Conservation (phyloP, 1,140 invertebrate genomes). For the Matsumurasca onukii region DNA sequence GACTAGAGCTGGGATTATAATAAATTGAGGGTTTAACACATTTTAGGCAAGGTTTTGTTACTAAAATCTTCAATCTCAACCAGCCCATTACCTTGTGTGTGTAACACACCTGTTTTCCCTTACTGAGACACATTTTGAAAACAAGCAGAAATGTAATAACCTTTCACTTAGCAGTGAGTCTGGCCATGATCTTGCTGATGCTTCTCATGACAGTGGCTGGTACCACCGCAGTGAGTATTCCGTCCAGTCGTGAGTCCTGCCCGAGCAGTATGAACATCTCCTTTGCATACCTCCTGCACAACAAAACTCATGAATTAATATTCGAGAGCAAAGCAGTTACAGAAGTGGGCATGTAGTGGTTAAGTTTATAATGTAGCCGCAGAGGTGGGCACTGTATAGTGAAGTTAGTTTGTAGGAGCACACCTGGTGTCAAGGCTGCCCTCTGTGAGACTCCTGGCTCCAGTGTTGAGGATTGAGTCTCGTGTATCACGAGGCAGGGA, state of each 20-base stretch:
- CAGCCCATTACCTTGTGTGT: too few species aligned
- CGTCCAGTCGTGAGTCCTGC: slow-evolving; percentile 62
- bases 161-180: slow-evolving; percentile 2
- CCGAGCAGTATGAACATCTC: slow-evolving; percentile 61
- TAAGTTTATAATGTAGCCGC: too few species aligned
- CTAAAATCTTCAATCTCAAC: too few species aligned
- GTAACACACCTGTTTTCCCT: too few species aligned
- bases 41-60: too few species aligned
- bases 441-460: slow-evolving; percentile 81
- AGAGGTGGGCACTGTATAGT: too few species aligned
- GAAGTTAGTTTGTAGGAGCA: slow-evolving; percentile 29
- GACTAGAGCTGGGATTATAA: too few species aligned
- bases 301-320: slow-evolving; percentile 35
- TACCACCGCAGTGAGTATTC: slow-evolving; percentile 63
- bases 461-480: slow-evolving; percentile 75
- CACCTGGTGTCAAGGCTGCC: slow-evolving; percentile 83
- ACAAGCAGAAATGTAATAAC: too few species aligned
- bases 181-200: slow-evolving; percentile 61
- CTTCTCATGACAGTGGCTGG: slow-evolving; percentile 62
- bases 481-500: slow-evolving; percentile 72
- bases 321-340: too few species aligned
- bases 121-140: too few species aligned
- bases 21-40: too few species aligned
- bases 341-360: too few species aligned
- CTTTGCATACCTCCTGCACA: slow-evolving; percentile 64